Base-by-base conservation (phyloP, 2,113 vertebrate species). In the Psittacus erithacus region DNA sequence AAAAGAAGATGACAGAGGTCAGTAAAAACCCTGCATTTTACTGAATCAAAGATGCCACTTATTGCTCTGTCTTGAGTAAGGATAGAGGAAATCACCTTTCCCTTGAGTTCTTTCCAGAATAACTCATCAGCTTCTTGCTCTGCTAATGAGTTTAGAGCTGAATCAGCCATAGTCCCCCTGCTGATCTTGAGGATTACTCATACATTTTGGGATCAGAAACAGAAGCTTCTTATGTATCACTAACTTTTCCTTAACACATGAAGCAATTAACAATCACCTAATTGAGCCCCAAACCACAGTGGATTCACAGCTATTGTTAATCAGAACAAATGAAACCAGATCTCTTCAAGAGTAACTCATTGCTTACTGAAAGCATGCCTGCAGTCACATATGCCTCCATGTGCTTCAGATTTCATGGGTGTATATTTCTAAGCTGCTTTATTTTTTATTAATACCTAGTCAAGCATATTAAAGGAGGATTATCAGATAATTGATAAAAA, bases 71-170 rank as follows among this genome's bases (percentile, higher is more conserved):
- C 19, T 80, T 79, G 25, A 68, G 27, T 81, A 53, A 55, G 3
- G 46, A 38, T n/a, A 88, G 35, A 86, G 59, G 24, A 93, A 93
- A 77, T 92, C 46, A 69, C 89, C 94, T 94, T 82, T 53, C 43
- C 33, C 17, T 62, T 16, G 57, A 78, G 46, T 31, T 87, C 4
- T 68, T 25, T 23, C 27, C 39, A 68, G 65, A 87, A 73, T 65
- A 94, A 87, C 73, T 93, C 4, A 87, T 82, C 62, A 76, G 27
- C 27, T 59, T 82, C 70, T 85, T 47, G 19, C 52, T 91, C 82
- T 91, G 39, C 44, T 92, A 41, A 79, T 64, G 23, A 17, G 24
- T 20, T 93, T 49, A 39, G 17, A 82, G 33, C 70, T 94, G 87
- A 94, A 59, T 88, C 90, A 96, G 29, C 31, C 82, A 6, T 2